Percentiles rank a stretch among this genome's conserved stretches.
These are phyloP conservation scores for Lysiphlebus fabarum DNA, from an alignment of 1,140 invertebrate species.

Conservation along the genomic window DNA sequence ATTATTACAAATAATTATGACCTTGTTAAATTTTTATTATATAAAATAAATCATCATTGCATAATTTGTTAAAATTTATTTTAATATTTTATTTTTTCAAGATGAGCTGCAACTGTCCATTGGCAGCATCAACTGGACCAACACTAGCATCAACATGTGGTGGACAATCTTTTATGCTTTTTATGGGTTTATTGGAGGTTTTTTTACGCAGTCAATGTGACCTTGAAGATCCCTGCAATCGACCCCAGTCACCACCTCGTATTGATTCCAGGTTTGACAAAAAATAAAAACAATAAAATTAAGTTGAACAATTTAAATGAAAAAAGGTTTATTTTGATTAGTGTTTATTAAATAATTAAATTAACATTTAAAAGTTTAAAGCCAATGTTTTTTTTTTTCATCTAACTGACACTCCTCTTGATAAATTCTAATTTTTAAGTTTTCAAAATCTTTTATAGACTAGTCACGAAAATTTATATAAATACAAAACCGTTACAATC, in stretches of 20 bases:
- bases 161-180: constrained; percentile 78
- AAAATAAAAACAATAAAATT: neutral
- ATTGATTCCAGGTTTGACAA: constrained; percentile 40
- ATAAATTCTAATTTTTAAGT: no score
- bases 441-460: no score
- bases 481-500: no score
- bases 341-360: no score
- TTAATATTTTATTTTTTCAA: constrained; percentile 27
- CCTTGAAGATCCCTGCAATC: constrained; percentile 76
- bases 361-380: no score
- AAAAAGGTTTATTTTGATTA: no score
- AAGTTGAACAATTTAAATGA: no score
- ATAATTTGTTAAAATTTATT: neutral
- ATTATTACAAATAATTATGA: neutral
- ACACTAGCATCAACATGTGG: constrained; percentile 77
- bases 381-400: no score
- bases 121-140: constrained; percentile 68
- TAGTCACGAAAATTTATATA: no score
- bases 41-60: neutral
- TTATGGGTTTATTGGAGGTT: constrained; percentile 81
- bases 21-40: no score
- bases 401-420: no score
- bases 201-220: constrained; percentile 80
- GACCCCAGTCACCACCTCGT: constrained; percentile 52
- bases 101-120: constrained; percentile 69